These are phyloP conservation scores for Icerya purchasi DNA, from an alignment of 2,888 invertebrate species.

Conservation along the genomic window DNA sequence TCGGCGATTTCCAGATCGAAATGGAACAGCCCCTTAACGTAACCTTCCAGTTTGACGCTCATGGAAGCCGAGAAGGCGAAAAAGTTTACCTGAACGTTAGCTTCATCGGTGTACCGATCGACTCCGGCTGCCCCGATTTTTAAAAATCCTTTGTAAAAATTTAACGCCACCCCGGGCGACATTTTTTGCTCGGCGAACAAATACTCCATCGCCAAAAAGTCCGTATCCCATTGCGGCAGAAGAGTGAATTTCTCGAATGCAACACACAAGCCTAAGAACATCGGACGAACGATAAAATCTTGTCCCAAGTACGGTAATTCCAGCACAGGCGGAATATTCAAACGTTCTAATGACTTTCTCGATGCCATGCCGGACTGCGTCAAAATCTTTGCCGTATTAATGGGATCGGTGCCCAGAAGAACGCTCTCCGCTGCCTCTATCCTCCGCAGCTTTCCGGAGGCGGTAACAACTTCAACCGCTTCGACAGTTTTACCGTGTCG, in stretches of 20 bases:
- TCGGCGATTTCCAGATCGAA: background rate
- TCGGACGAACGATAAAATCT: constrained; percentile 2
- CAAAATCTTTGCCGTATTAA: background rate
- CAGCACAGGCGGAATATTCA: constrained; percentile 1
- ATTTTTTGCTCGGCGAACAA: background rate
- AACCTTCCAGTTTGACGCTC: background rate
- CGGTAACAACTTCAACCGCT: background rate
- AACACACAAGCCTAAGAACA: background rate
- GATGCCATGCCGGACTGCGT: constrained; percentile 7
- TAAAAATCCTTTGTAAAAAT: constrained; percentile 4
- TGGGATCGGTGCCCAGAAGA: background rate
- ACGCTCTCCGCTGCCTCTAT: background rate
- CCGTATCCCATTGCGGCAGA: background rate
- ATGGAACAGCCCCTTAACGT: background rate
- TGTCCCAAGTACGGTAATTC: constrained; percentile 5
- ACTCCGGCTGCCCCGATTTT: too few relatives aligned
- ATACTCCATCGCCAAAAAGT: constrained; percentile 1
- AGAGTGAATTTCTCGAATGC: constrained; percentile 1
- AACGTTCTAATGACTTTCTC: background rate
- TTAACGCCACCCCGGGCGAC: background rate
- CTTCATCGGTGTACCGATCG: background rate
- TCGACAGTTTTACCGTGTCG: constrained; percentile 3
- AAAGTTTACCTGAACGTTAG: constrained; percentile 5
- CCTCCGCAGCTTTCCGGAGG: background rate
- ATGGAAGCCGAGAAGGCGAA: constrained; percentile 1